Evolutionary conservation across 2,888 invertebrate genomes (phyloP).

Genomic region (Drosophila percnosoma): DNA sequence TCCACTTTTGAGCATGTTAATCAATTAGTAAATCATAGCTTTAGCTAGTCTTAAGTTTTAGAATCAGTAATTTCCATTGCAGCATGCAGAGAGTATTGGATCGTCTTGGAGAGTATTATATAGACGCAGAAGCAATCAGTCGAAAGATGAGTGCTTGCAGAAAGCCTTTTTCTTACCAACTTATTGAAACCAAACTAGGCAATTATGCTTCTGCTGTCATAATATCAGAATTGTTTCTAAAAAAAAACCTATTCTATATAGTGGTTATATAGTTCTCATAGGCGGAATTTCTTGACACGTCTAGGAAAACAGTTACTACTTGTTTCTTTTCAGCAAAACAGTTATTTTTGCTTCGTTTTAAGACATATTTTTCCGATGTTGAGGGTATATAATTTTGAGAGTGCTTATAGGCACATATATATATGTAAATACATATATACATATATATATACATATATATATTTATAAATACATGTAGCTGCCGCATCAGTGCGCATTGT

Average conservation of each 20-base stretch:
- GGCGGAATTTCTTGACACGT: too few relatives aligned
- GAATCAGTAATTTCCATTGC: not conserved
- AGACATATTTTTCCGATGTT: not conserved
- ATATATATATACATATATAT: not conserved
- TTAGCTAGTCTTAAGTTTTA: not conserved
- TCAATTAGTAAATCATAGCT: not conserved
- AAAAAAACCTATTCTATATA: not conserved
- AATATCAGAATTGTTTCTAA: not conserved
- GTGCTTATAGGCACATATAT: not conserved
- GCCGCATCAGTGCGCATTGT: conserved; percentile 46
- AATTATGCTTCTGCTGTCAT: not conserved
- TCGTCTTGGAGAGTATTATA: not conserved
- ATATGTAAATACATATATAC: not conserved
- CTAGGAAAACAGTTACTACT: too few relatives aligned
- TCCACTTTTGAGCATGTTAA: not conserved
- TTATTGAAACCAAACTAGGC: not conserved
- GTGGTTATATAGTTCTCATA: not conserved
- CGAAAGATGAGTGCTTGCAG: not conserved
- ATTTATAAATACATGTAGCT: not conserved
- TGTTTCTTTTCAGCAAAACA: too few relatives aligned
- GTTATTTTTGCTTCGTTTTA: not conserved
- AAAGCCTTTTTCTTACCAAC: not conserved
- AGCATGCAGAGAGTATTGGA: not conserved
- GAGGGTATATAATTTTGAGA: not conserved
- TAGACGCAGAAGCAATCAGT: not conserved